Conservation (phyloP, 2,113 vertebrate genomes). For the Herpailurus yagouaroundi region DNA sequence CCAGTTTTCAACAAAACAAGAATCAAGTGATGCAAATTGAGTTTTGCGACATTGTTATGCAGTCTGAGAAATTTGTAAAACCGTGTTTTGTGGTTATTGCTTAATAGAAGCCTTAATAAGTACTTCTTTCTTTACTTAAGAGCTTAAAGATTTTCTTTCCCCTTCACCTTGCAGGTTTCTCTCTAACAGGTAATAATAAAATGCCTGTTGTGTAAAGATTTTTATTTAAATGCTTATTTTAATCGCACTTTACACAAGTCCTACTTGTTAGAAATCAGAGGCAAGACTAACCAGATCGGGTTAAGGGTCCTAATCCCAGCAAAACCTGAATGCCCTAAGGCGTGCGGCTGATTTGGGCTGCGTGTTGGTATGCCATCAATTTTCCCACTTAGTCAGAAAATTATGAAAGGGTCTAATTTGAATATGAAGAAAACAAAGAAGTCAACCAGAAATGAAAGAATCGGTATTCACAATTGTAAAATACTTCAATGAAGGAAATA, state of each 20-base stretch:
- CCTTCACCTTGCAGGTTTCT: conserved; percentile 77
- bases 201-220: conserved; percentile 65
- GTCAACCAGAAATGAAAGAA: conserved; percentile 71
- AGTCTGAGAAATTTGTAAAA: conserved; percentile 87
- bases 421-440: conserved; percentile 76
- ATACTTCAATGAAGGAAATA: conserved; percentile 46
- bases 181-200: conserved; percentile 83
- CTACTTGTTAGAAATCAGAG: conserved; percentile 44
- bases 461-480: conserved; percentile 52
- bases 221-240: conserved; percentile 70
- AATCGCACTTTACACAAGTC: conserved; percentile 36
- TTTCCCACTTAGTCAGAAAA: conserved; percentile 52
- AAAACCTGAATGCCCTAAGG: conserved; percentile 49
- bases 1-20: conserved; percentile 90
- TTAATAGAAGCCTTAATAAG: conserved; percentile 85
- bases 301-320: conserved; percentile 34
- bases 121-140: conserved; percentile 79
- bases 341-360: conserved; percentile 15
- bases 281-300: conserved; percentile 6
- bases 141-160: conserved; percentile 53
- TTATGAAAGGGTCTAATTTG: conserved; percentile 66
- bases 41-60: conserved; percentile 87
- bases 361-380: background rate
- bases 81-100: conserved; percentile 85
- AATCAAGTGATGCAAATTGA: conserved; percentile 90